Base-by-base conservation (phyloP, 2,113 vertebrate species). In the Hippocampus barbouri region DNA sequence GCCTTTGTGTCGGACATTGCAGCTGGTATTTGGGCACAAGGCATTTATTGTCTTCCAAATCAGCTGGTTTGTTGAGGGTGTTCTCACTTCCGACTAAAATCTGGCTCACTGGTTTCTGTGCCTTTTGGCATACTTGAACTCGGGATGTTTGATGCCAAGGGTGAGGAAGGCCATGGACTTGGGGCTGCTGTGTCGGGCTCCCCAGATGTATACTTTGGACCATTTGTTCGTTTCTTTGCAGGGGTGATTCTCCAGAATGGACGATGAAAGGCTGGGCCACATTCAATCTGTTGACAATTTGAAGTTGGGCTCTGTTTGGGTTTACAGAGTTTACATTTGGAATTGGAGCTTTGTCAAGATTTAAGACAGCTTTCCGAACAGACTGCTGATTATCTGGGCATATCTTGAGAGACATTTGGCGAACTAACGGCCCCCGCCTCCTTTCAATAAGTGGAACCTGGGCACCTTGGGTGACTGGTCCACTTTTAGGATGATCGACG, bases 331-430 rank as follows among this genome's bases (percentile, higher is more conserved):
- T 34, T 38, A 38, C 78, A 53, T 92, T 91, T 0, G 89, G 16
- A 49, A 79, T 75, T 12, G 90, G 79, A 72, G 80, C 14, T 72
- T 90, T 89, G 70, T 93, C 93, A 47, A 94, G 83, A 0, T 94
- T 91, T 20, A 90, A 34, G 3, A 85, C 72, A 0, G 80, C 81
- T 84, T 94, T 94, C 11, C 79, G 79, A 38, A 89, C 83, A 59
- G 92, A 68, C 65, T 92, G 91, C n/a, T 91, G 93, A 86, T 83
- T 93, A 73, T 99, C 97, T 8, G 94, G 91, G 77, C 93, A 87
- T 72, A 98, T 95, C 84, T 95, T 98, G 87, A 99, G 88, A 84
- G 97, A 98, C 93, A 99, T 99, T 45, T 98, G 97, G 20, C 95
- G 92, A 64, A 97, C 93, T 76, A 99, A 90, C 7, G 97, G 95